Evolutionary conservation across 2,113 vertebrate genomes (phyloP), one percentile per base, ranked within the genome.

Genomic region (Nibea albiflora): DNA sequence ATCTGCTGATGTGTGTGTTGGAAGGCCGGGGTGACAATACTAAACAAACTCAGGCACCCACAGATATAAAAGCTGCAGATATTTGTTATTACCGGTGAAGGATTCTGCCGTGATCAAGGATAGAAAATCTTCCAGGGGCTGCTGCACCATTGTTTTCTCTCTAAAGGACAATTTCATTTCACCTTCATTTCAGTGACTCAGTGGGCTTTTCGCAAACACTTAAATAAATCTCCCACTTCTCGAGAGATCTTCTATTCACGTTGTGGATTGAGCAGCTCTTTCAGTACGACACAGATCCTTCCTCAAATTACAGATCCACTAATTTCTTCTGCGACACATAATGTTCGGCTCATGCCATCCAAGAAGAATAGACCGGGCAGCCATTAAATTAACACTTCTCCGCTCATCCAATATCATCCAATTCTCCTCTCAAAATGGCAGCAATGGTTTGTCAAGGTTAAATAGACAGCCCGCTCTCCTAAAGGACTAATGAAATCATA

Each of bases 401-500:
- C 22, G 64, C 49, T 85, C 49, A 19, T 70, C 19, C 26, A 47
- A 58, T 52, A 74, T 80, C 68, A 31, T 31, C 28, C 20, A 63
- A 60, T 64, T 76, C 46, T 67, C 20, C 66, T 77, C 14, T 67
- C 73, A 80, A 73, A 79, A 85, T 78, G 61, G 73, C 66, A 76
- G 62, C 69, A 62, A 46, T 69, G 78, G 56, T 77, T 86, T 88
- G 57, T 87, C 75, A 70, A 74, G 84, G 85, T 90, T 76, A 86
- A 84, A 85, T 11, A 57, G 76, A 54, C 69, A 60, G 68, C 22
- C 54, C 22, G 56, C 73, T 80, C 82, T 80, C 82, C 66, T 73
- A 47, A 53, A 80, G 86, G 72, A 86, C 83, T 63, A 86, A 91
- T 86, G 58, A 69, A 86, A 87, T 78, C 42, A 58, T 68, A 78